Base-by-base conservation (phyloP, 2,888 invertebrate species). In the Mimachlamys varia region DNA sequence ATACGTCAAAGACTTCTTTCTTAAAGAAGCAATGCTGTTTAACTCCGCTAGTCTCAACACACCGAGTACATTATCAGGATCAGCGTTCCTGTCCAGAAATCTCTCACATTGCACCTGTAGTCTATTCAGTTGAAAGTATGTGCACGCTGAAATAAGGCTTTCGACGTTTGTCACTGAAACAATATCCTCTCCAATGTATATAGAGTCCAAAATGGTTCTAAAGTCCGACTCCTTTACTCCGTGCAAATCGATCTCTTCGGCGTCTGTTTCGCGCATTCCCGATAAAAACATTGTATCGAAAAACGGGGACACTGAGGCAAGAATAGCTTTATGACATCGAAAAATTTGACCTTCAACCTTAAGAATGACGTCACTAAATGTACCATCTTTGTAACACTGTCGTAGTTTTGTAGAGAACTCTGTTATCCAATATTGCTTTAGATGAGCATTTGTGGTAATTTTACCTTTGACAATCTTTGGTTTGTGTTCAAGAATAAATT, bases 41-140 rank as follows among this genome's bases (percentile, higher is more conserved):
- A 97, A 97, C 93, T 97, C 97, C n/a, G 98, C 98, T 96, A 98
- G 98, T 94, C 97, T 97, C 97, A 98, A 98, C 89, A 98, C 98
- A 58, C 98, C 98, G 93, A 99, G 98, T 96, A 98, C 98, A 96
- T 98, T 99, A 93, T 97, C 97, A 0, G 98, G 97, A 50, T 97
- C 98, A 38, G 99, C 97, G 91, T 98, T 97, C 88, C 97, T 97
- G 91, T 97, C 97, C 53, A 99, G 97, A 95, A 98, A 98, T 76
- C 98, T 97, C 95, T 98, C 98, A 96, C 99, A 98, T 49, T 98
- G 97, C 91, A 98, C 97, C 88, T 93, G 93, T 55, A 94, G 49
- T 37, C 62, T 27, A n/a, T 76, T 89, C n/a, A 94, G 92, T 38
- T 94, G 94, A 22, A 94, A 90, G 88, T 93, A 94, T 0, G 92